Base-by-base conservation (phyloP, 2,797 vertebrate species). In the Oophaga sylvatica region DNA sequence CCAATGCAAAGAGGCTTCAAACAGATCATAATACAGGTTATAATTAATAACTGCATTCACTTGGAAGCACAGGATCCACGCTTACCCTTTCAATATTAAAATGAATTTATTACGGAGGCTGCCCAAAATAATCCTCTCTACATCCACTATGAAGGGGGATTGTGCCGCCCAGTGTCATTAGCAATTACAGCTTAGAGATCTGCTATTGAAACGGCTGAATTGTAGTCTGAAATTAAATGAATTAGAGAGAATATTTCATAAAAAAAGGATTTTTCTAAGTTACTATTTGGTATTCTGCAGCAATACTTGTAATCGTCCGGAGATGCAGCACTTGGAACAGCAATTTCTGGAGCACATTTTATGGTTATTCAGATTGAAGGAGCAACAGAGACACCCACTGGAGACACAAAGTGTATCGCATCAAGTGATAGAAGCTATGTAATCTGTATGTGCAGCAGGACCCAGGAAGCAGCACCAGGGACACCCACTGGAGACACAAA, bases 331-430 rank as follows among this genome's bases (percentile, higher is more conserved):
- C 19, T 59, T 60, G 48, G 31, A 59, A 57, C 57, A 8, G 31
- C 71, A 45, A 76, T 76, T 76, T 59, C 17, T 76, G 26, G 83
- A 65, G 73, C 11, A 78, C 41, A 85, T 65, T 65, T 53, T 53
- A 48, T 20, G 26, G 31, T n/a, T 56, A 4, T 56, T 19, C 17
- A 26, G 48, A 67, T 13, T 31, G 60, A 53, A 85, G 77, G 83
- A 65, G 73, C 83, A 85, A 85, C 31, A 56, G 59, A 22, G 83
- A 62, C 83, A 77, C 83, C 83, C 73, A 29, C 83, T 85, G 83
- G 83, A 29, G 41, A 67, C 73, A 63, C n/a, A 10, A 65, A 45
- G 75, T 45, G 22, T 35, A 60, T 56, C n/a, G 11, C 10, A 13
- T 10, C 65, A 29, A 22, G 26, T 67, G 65, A 29, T 19, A 29